phyloP scores from a whole-genome alignment of 1,140 invertebrate species.

The Atta cephalotes region DNA sequence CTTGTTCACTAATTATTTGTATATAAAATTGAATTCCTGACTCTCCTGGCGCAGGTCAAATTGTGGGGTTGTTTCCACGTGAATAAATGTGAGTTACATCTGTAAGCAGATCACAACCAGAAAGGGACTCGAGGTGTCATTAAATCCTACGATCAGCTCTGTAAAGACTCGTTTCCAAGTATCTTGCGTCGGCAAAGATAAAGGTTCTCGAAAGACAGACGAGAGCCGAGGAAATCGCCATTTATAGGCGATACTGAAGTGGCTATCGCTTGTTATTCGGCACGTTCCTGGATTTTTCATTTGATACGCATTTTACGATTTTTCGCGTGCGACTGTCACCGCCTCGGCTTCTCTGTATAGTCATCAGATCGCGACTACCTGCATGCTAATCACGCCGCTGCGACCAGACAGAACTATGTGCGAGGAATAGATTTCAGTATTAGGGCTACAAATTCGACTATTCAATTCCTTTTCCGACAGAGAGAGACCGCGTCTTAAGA shows the following conservation, averaged over 20 bases:
- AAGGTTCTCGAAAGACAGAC: conserved; percentile 37
- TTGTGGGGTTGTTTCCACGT: not conserved
- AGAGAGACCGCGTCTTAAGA: not conserved
- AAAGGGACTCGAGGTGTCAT: conserved; percentile 1
- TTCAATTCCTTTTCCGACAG: not conserved
- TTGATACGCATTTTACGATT: conserved; percentile 79
- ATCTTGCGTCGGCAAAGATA: conserved; percentile 53
- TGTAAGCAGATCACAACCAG: conserved; percentile 9
- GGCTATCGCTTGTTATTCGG: conserved; percentile 71
- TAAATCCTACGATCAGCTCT: conserved; percentile 25
- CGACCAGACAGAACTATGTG: conserved; percentile 61
- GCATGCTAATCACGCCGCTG: conserved; percentile 76
- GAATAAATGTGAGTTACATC: conserved; percentile 31
- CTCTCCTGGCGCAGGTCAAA: not conserved
- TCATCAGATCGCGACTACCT: conserved; percentile 77
- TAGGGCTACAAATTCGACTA: conserved; percentile 67
- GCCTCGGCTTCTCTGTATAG: conserved; percentile 62
- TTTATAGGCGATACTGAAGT: conserved; percentile 70
- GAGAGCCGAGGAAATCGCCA: conserved; percentile 64
- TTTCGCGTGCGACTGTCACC: conserved; percentile 66
- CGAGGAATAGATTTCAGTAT: conserved; percentile 66
- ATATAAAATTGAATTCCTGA: not conserved
- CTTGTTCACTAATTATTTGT: no score
- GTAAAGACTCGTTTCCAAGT: conserved; percentile 59
- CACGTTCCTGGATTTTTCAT: conserved; percentile 76